Evolutionary conservation across 2,797 vertebrate genomes (phyloP).

Genomic region (Acanthiza pusilla): DNA sequence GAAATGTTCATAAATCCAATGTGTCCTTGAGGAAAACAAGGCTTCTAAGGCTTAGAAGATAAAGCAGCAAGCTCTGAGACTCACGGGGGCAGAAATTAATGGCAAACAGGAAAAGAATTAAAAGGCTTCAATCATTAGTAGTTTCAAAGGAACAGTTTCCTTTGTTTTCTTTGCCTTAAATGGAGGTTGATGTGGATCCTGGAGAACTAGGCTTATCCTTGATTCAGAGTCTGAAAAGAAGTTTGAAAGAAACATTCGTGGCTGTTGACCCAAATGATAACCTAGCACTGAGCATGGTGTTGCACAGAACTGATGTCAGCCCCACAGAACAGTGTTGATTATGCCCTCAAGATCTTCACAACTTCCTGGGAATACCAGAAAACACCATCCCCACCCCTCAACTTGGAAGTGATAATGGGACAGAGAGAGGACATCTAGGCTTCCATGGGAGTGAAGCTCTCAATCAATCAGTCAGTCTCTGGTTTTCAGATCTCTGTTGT

Average conservation of each 20-base stretch:
- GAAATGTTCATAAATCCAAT: not conserved
- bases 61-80: slow-evolving; percentile 41
- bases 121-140: slow-evolving; percentile 41
- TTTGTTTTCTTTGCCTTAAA: slow-evolving; percentile 41
- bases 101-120: slow-evolving; percentile 35
- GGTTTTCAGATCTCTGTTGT: not conserved
- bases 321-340: not conserved
- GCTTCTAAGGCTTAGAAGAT: slow-evolving; percentile 52
- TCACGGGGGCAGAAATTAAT: slow-evolving; percentile 23
- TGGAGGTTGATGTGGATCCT: not conserved
- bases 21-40: slow-evolving; percentile 53
- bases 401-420: not conserved
- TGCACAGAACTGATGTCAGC: not conserved
- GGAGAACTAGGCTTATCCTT: slow-evolving; percentile 18
- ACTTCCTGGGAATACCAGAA: not conserved
- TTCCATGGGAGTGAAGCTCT: not conserved
- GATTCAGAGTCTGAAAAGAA: slow-evolving; percentile 7
- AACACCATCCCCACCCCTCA: not conserved
- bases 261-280: not conserved
- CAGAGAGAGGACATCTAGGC: not conserved
- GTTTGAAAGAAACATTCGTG: not conserved
- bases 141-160: slow-evolving; percentile 41
- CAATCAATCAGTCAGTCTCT: not conserved
- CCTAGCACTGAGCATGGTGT: not conserved
- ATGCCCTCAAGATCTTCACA: not conserved